Base-by-base conservation (phyloP, 2,113 vertebrate species). In the Ophiodon elongatus region DNA sequence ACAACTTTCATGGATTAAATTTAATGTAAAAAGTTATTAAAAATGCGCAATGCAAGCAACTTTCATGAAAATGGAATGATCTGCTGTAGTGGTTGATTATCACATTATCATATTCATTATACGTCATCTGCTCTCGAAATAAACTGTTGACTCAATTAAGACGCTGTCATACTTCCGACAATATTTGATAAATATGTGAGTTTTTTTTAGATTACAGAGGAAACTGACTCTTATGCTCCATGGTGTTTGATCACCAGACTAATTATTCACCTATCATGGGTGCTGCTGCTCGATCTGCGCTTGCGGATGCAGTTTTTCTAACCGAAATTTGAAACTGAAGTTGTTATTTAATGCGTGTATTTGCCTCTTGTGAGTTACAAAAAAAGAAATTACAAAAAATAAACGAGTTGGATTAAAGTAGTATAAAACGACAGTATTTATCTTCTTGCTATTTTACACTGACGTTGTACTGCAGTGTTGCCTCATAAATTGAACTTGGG, bases 211-310 rank as follows among this genome's bases (percentile, higher is more conserved):
- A 85, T 71, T 50, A 25, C n/a, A 65, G 25, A 85, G 82, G 80
- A 91, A 90, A 67, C 37, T 56, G 73, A 68, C 29, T 14, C 39
- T 37, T 23, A 35, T 6, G 25, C 39, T 45, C 19, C 63, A 10
- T 77, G 41, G 13, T 76, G 80, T 82, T 80, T 81, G 50, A 74
- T 86, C 79, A 79, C 29, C 39, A 65, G 66, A 76, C 1, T 45
- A 11, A 83, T 19, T 84, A 13, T 66, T 31, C 31, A 76, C 57
- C 60, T 8, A 21, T 29, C 31, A n/a, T 64, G 23, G 7, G 63
- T 47, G 50, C 68, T 54, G 7, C 37, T 35, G 7, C 59, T 54
- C 7, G 2, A 29, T 59, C 2, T 73, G 7, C 25, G 13, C 64
- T 6, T 9, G 33, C 65, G 35, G 39, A 3, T 81, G 19, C 4